phyloP scores from a whole-genome alignment of 2,113 vertebrate species.

The Orthochromis indermauri region DNA sequence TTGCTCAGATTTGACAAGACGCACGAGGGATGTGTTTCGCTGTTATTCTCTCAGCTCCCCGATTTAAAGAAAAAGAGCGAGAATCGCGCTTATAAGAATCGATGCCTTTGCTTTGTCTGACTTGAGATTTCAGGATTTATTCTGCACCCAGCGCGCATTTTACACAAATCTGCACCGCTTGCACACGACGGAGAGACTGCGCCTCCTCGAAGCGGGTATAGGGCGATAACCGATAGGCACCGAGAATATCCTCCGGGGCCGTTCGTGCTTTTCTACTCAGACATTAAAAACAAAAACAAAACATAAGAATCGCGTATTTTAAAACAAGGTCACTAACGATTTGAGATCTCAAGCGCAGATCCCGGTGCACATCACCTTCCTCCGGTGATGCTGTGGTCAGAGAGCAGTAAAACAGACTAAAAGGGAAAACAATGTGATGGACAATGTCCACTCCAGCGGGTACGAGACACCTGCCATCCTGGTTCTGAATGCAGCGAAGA shows the following conservation, averaged over 20 bases:
- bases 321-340: not conserved
- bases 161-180: not conserved
- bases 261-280: not conserved
- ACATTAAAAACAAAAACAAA: not conserved
- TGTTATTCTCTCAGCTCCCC: not conserved
- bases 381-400: slow-evolving; percentile 14
- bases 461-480: slow-evolving; percentile 16
- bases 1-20: slow-evolving; percentile 43
- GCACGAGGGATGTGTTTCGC: not conserved
- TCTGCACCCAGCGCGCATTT: not conserved
- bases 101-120: not conserved
- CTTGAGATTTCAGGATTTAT: not conserved
- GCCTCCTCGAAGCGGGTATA: not conserved
- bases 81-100: not conserved
- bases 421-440: slow-evolving; percentile 22
- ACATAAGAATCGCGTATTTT: not conserved
- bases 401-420: not conserved
- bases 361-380: slow-evolving; percentile 41
- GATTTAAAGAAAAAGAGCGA: not conserved
- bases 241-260: not conserved
- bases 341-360: not conserved
- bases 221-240: not conserved
- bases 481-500: slow-evolving; percentile 66
- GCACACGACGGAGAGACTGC: not conserved
- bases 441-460: slow-evolving; percentile 33